A percentile compares a stretch with the other conserved stretches of the same genome.
Conservation (phyloP, 2,888 invertebrate genomes). For the Nymphalis urticae region DNA sequence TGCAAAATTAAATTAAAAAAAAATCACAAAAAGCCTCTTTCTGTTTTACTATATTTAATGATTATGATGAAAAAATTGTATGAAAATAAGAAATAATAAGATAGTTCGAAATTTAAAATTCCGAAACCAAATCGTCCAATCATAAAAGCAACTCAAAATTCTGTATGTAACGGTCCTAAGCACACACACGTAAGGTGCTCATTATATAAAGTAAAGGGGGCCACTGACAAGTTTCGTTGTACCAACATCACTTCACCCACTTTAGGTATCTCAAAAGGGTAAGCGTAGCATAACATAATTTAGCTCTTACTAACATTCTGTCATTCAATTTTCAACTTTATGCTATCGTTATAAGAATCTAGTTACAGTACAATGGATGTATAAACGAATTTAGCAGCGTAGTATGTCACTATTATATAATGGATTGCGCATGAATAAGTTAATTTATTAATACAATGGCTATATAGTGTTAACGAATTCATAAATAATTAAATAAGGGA, state of each 20-base stretch:
- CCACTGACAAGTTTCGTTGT: constrained; percentile 33
- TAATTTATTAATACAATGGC: constrained; percentile 10
- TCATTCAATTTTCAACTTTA: constrained; percentile 19
- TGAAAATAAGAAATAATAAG: too few relatives aligned
- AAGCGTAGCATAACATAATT: constrained; percentile 32
- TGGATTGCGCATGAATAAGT: constrained; percentile 28
- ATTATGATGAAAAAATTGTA: too few relatives aligned
- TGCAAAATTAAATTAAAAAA: too few relatives aligned
- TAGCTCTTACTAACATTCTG: constrained; percentile 15
- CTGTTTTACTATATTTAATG: too few relatives aligned
- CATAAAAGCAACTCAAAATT: not conserved
- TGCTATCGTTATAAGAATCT: constrained; percentile 3
- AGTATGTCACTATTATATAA: constrained; percentile 21
- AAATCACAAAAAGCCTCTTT: too few relatives aligned
- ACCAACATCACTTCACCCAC: constrained; percentile 37
- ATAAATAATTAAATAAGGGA: constrained; percentile 6
- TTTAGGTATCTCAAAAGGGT: constrained; percentile 36
- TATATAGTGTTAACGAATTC: constrained; percentile 9
- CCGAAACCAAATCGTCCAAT: not conserved
- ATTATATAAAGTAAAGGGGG: constrained; percentile 37
- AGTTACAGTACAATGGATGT: not conserved
- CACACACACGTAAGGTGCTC: constrained; percentile 29
- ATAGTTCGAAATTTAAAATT: not conserved
- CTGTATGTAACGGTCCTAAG: not conserved
- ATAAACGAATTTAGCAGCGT: constrained; percentile 30